These are phyloP conservation scores for Hesperophylax magnus DNA, from an alignment of 1,140 invertebrate genomes.

Conservation along the genomic window DNA sequence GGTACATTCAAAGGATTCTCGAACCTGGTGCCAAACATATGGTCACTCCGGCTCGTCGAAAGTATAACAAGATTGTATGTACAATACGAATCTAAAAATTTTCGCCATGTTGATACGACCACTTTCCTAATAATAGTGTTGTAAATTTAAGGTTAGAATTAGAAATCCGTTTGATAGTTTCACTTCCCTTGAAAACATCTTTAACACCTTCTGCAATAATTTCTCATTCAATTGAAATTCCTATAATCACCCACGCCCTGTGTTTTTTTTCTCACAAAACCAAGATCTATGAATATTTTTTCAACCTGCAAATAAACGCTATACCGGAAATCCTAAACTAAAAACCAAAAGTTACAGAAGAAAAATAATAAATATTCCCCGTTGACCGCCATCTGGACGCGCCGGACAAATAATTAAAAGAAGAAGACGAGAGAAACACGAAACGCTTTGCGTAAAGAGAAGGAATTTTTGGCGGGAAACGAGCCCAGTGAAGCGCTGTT, in stretches of 20 bases:
- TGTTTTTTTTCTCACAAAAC: background rate
- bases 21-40: no score
- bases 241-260: background rate
- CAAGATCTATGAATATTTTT: background rate
- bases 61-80: no score
- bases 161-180: background rate
- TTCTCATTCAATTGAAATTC: no score
- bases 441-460: conserved; percentile 1
- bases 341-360: background rate
- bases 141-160: background rate
- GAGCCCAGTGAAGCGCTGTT: conserved; percentile 24
- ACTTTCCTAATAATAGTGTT: no score
- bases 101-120: no score
- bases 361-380: conserved; percentile 9
- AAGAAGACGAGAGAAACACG: background rate
- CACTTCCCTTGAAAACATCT: background rate
- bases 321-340: conserved; percentile 2
- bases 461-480: conserved; percentile 20
- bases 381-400: conserved; percentile 16
- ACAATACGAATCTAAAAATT: no score
- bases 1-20: no score
- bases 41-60: no score
- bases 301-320: background rate
- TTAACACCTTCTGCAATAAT: background rate
- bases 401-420: conserved; percentile 28